phyloP scores from a whole-genome alignment of 2,797 vertebrate species.

The Acrocephalus scirpaceus region DNA sequence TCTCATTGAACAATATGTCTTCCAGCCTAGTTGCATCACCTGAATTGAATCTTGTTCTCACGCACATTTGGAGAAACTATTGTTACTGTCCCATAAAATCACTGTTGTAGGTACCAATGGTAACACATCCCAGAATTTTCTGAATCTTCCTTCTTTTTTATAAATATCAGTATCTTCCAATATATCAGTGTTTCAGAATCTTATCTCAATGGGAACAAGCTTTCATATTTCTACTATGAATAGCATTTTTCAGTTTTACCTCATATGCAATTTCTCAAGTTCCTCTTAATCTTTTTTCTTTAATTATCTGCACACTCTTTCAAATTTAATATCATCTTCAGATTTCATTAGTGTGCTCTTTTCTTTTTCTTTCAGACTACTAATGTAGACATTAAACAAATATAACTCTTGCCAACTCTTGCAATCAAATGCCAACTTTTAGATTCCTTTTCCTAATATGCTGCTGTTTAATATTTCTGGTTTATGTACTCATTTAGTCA shows the following conservation, averaged over 20 bases:
- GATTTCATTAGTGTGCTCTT: not conserved
- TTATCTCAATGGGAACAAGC: not conserved
- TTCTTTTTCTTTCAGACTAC: conserved; percentile 6
- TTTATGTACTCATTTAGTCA: not conserved
- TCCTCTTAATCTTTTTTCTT: not conserved
- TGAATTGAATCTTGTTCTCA: not conserved
- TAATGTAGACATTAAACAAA: conserved; percentile 33
- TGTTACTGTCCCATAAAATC: not conserved
- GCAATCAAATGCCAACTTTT: not conserved
- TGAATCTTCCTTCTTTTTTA: not conserved
- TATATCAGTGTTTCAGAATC: not conserved
- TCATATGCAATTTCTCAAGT: not conserved
- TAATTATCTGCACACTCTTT: not conserved
- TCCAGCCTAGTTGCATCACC: not conserved
- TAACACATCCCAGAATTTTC: not conserved
- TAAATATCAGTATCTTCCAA: not conserved
- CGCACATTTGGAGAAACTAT: not conserved
- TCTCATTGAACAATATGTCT: not conserved
- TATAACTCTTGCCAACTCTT: not conserved
- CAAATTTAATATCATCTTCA: not conserved
- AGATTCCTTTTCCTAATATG: not conserved
- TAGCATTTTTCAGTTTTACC: not conserved
- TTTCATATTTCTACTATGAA: not conserved
- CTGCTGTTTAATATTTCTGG: not conserved
- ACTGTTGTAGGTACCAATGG: not conserved